Conservation (phyloP, 2,888 invertebrate genomes). For the Herminia tarsipennalis region DNA sequence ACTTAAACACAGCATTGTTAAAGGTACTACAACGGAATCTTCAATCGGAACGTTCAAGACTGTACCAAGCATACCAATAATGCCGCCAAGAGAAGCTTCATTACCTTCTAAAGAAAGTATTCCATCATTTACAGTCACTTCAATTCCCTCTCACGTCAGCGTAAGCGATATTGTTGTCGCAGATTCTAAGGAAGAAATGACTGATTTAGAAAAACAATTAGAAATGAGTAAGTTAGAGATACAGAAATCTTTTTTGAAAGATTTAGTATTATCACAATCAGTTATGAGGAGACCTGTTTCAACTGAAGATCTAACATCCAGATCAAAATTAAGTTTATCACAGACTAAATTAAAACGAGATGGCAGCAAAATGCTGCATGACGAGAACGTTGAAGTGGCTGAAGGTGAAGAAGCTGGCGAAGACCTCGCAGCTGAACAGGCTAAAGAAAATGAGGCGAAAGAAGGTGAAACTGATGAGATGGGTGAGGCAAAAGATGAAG, state of each 20-base stretch:
- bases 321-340: too few relatives aligned
- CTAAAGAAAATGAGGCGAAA: too few relatives aligned
- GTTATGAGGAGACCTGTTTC: too few relatives aligned
- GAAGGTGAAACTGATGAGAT: too few relatives aligned
- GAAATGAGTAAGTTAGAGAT: slow-evolving; percentile 69
- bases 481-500: too few relatives aligned
- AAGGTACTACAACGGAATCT: slow-evolving; percentile 45
- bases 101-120: slow-evolving; percentile 63
- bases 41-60: slow-evolving; percentile 67
- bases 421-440: too few relatives aligned
- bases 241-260: slow-evolving; percentile 74
- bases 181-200: slow-evolving; percentile 46
- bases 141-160: slow-evolving; percentile 57
- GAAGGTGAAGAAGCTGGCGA: slow-evolving; percentile 26
- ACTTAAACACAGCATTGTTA: slow-evolving; percentile 13
- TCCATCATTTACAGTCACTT: slow-evolving; percentile 65
- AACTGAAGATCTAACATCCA: too few relatives aligned
- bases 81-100: slow-evolving; percentile 50
- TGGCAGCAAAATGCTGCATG: too few relatives aligned
- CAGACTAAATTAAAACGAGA: too few relatives aligned
- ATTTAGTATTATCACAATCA: slow-evolving; percentile 66
- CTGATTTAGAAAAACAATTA: slow-evolving; percentile 60
- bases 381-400: slow-evolving; percentile 19
- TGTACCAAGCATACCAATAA: slow-evolving; percentile 65
- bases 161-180: slow-evolving; percentile 24